A percentile compares a stretch with the other conserved stretches of the same genome.
These are phyloP conservation scores for Megastigmus dorsalis DNA, from an alignment of 2,888 invertebrate species.

Conservation along the genomic window DNA sequence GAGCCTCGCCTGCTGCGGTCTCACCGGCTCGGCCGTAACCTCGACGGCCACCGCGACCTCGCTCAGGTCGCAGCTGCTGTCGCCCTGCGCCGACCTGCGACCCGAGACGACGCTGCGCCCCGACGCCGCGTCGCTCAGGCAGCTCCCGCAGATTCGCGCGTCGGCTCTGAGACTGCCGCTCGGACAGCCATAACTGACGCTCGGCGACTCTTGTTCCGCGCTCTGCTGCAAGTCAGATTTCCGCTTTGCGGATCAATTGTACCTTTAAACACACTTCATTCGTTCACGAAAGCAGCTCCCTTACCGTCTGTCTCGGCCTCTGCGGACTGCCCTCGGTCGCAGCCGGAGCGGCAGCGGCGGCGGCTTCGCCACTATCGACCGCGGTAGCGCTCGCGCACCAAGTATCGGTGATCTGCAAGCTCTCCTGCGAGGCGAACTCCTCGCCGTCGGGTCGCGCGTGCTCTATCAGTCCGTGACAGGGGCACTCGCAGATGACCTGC, in stretches of 20 bases:
- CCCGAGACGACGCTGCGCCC: not conserved
- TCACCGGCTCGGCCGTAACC: too few relatives aligned
- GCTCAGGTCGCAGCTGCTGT: too few relatives aligned
- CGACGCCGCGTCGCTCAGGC: conserved; percentile 27
- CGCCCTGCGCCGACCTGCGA: not conserved
- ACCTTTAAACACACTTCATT: not conserved
- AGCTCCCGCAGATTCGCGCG: conserved; percentile 45
- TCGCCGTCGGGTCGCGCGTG: not conserved
- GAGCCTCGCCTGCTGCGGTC: not conserved
- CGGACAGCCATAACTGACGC: not conserved
- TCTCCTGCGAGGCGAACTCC: conserved; percentile 31
- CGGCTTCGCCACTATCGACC: not conserved
- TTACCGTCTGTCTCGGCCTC: conserved; percentile 15
- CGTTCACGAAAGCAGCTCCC: not conserved
- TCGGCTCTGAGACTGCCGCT: conserved; percentile 5
- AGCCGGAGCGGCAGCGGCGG: conserved; percentile 2
- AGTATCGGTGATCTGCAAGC: conserved; percentile 3
- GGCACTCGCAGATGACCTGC: conserved; percentile 63
- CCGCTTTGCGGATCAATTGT: too few relatives aligned
- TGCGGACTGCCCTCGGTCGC: too few relatives aligned
- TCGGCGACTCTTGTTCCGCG: not conserved
- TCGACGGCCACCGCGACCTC: not conserved
- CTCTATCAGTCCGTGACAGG: conserved; percentile 55
- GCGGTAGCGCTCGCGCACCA: not conserved
- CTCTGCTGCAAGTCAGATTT: not conserved